A percentile compares a stretch with the other conserved stretches of the same genome.
Conservation (phyloP, 2,797 vertebrate genomes). For the Ispidina picta region DNA sequence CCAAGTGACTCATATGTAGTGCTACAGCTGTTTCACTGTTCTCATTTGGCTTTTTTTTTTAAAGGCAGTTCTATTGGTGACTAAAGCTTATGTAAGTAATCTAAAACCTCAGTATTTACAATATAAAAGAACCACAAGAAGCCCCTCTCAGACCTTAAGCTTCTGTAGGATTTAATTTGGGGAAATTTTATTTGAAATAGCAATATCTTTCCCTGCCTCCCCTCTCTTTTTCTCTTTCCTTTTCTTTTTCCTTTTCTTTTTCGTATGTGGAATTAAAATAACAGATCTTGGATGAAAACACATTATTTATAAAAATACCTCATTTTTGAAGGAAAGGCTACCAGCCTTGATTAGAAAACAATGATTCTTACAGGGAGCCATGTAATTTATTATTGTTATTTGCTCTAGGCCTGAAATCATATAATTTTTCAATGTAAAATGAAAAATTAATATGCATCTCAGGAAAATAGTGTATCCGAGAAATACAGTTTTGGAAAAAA, state of each 20-base stretch:
- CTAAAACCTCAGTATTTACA: conserved; percentile 61
- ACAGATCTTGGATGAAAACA: conserved; percentile 58
- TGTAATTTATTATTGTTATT: conserved; percentile 55
- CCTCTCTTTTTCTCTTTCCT: not conserved
- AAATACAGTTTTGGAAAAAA: conserved; percentile 34
- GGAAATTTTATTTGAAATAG: conserved; percentile 71
- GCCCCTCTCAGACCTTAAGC: conserved; percentile 30
- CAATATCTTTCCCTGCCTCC: not conserved
- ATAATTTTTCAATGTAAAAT: conserved; percentile 57
- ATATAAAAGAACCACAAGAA: conserved; percentile 47
- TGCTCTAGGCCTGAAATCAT: conserved; percentile 39
- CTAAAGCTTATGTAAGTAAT: conserved; percentile 64
- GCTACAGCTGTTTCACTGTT: conserved; percentile 53
- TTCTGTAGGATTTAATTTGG: conserved; percentile 66
- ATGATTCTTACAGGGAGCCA: conserved; percentile 63
- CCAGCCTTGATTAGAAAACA: conserved; percentile 70
- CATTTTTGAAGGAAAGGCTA: conserved; percentile 57
- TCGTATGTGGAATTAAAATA: conserved; percentile 42
- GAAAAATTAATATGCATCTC: conserved; percentile 57
- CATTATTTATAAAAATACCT: conserved; percentile 66
- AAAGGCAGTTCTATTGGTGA: conserved; percentile 29
- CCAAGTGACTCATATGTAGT: conserved; percentile 41
- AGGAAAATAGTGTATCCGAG: conserved; percentile 54
- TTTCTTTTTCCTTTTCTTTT: not conserved
- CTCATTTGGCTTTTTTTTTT: not conserved